A percentile compares a stretch with the other conserved stretches of the same genome.
Conservation (phyloP, 2,888 invertebrate genomes). For the Cantharis rufa region DNA sequence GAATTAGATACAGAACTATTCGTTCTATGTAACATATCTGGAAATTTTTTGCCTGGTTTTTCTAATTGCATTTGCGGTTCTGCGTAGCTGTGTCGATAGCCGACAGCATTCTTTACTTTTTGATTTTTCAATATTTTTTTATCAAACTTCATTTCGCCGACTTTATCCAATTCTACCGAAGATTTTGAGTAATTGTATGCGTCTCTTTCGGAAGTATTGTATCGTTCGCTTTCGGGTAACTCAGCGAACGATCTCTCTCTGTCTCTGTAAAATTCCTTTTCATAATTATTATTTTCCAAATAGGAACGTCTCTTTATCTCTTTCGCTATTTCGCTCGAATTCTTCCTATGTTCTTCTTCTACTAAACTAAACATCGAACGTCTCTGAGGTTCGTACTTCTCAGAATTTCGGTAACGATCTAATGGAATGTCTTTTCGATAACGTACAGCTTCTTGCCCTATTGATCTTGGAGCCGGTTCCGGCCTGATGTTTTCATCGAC, state of each 20-base stretch:
- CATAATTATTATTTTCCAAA: conserved; percentile 48
- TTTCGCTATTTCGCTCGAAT: conserved; percentile 57
- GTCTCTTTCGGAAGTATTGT: conserved; percentile 49
- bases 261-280: conserved; percentile 38
- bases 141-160: conserved; percentile 42
- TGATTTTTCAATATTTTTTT: conserved; percentile 47
- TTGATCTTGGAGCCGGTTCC: conserved; percentile 47
- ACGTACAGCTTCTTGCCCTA: conserved; percentile 38
- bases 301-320: conserved; percentile 57
- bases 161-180: conserved; percentile 46
- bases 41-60: conserved; percentile 46
- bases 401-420: conserved; percentile 43
- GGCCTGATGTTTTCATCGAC: conserved; percentile 33
- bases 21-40: conserved; percentile 53
- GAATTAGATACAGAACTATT: conserved; percentile 53
- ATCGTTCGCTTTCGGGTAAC: conserved; percentile 60
- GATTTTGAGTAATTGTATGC: conserved; percentile 51
- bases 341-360: conserved; percentile 56
- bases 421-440: conserved; percentile 42
- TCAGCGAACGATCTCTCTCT: conserved; percentile 55
- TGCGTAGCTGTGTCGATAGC: conserved; percentile 68
- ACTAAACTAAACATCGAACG: conserved; percentile 55
- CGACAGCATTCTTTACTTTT: conserved; percentile 43
- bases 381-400: conserved; percentile 52
- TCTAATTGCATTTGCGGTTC: conserved; percentile 63